Conservation (phyloP, 1,140 invertebrate genomes). For the Dermatophagoides farinae region DNA sequence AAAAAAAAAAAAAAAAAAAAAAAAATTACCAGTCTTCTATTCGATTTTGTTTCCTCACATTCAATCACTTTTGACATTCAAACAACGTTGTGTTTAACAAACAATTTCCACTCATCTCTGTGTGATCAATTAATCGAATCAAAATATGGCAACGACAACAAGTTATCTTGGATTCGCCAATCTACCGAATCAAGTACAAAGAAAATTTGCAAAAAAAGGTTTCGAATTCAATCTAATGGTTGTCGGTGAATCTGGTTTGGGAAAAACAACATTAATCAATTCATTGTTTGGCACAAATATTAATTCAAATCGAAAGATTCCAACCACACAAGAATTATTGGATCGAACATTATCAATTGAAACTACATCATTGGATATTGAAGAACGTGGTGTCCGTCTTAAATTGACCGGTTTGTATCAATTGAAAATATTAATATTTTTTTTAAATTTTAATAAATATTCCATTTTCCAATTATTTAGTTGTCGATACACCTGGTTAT, state of each 20-base stretch:
- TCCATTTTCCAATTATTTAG: slow-evolving; percentile 22
- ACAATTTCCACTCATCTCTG: too few species aligned
- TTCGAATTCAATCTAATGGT: slow-evolving; percentile 99
- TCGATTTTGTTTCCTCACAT: too few species aligned
- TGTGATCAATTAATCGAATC: too few species aligned
- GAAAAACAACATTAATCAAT: slow-evolving; percentile 94
- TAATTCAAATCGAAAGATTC: slow-evolving; percentile 36
- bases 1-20: too few species aligned
- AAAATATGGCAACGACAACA: slow-evolving; percentile 21
- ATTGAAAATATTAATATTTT: not conserved
- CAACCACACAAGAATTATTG: slow-evolving; percentile 7
- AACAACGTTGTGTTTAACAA: too few species aligned
- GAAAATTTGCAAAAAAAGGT: slow-evolving; percentile 94
- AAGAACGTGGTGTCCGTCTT: slow-evolving; percentile 72
- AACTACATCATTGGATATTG: slow-evolving; percentile 59
- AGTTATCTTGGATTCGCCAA: slow-evolving; percentile 86
- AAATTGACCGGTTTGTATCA: slow-evolving; percentile 13
- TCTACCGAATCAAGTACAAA: slow-evolving; percentile 79
- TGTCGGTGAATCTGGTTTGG: slow-evolving; percentile 86
- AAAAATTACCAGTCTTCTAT: too few species aligned
- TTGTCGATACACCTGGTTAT: slow-evolving; percentile 93
- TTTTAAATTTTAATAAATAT: not conserved
- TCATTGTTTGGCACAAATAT: slow-evolving; percentile 90
- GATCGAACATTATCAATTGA: slow-evolving; percentile 8
- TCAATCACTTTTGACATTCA: too few species aligned